Evolutionary conservation across 2,797 vertebrate species (phyloP).

Genomic region (Cynodonichthys magdalenae): DNA sequence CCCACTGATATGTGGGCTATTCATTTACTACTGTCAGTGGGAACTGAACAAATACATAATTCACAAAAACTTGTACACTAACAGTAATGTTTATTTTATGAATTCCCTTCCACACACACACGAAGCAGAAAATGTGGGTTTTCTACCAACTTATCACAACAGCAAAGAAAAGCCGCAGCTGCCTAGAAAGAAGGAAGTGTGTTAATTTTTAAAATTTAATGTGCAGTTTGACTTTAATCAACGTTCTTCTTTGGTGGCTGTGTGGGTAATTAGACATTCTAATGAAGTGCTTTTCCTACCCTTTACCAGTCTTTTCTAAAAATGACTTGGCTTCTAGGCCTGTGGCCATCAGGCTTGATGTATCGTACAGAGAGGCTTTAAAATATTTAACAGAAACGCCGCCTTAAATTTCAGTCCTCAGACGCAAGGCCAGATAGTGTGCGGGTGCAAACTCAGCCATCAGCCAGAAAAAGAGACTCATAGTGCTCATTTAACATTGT

Average conservation of each 20-base stretch:
- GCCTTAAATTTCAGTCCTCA: constrained; percentile 77
- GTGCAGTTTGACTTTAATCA: constrained; percentile 79
- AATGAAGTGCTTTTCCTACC: constrained; percentile 79
- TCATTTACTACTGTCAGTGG: constrained; percentile 47
- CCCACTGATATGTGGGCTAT: constrained; percentile 18
- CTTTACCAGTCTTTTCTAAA: constrained; percentile 78
- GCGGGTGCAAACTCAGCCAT: constrained; percentile 28
- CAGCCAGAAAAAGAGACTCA: constrained; percentile 32
- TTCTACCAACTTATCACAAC: constrained; percentile 39
- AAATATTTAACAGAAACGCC: constrained; percentile 83
- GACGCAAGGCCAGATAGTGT: constrained; percentile 56
- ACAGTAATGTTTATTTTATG: constrained; percentile 64
- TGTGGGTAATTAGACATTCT: constrained; percentile 84
- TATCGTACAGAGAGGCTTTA: constrained; percentile 77
- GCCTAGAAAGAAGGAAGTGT: constrained; percentile 28
- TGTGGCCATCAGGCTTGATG: constrained; percentile 75
- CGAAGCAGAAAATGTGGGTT: constrained; percentile 37
- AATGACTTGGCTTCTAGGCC: constrained; percentile 77
- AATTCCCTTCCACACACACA: constrained; percentile 32
- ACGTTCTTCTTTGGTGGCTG: constrained; percentile 67
- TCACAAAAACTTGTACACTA: constrained; percentile 56
- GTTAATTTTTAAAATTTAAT: constrained; percentile 76
- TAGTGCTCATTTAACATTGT: constrained; percentile 24
- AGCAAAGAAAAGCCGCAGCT: constrained; percentile 40
- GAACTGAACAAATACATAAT: constrained; percentile 60